Conservation (phyloP, 2,797 vertebrate species). For the Sebastolobus altivelis region DNA sequence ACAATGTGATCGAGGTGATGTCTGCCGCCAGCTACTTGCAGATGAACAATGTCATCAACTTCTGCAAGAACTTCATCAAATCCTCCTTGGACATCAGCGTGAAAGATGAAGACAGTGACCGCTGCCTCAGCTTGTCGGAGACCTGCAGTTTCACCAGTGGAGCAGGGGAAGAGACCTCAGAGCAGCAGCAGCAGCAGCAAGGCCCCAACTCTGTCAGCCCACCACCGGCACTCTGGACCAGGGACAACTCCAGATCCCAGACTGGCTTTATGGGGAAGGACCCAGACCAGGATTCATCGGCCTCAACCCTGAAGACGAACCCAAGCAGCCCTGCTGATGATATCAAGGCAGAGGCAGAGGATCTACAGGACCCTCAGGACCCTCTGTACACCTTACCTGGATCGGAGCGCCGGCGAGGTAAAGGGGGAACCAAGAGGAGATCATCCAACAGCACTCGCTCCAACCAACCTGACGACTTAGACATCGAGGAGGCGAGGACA, state of each 20-base stretch:
- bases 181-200: constrained; percentile 78
- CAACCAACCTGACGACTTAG: constrained; percentile 77
- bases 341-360: constrained; percentile 67
- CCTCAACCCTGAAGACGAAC: constrained; percentile 67
- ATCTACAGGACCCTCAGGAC: constrained; percentile 78
- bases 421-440: constrained; percentile 76
- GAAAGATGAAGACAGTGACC: constrained; percentile 84
- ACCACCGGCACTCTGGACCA: constrained; percentile 86
- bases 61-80: constrained; percentile 98
- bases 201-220: constrained; percentile 83
- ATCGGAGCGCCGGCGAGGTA: constrained; percentile 75
- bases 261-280: constrained; percentile 76
- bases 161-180: constrained; percentile 73
- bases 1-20: constrained; percentile 98
- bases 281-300: constrained; percentile 63
- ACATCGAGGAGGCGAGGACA: constrained; percentile 81
- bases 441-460: constrained; percentile 68
- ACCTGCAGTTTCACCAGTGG: constrained; percentile 77
- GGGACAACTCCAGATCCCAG: constrained; percentile 80
- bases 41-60: constrained; percentile 97
- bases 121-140: constrained; percentile 81
- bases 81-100: constrained; percentile 95
- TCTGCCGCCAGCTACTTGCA: constrained; percentile 97
- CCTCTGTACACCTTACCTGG: constrained; percentile 77
- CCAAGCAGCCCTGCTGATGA: constrained; percentile 68